Evolutionary conservation across 1,140 invertebrate species (phyloP).

Genomic region (Cyrtorhinus lividipennis): DNA sequence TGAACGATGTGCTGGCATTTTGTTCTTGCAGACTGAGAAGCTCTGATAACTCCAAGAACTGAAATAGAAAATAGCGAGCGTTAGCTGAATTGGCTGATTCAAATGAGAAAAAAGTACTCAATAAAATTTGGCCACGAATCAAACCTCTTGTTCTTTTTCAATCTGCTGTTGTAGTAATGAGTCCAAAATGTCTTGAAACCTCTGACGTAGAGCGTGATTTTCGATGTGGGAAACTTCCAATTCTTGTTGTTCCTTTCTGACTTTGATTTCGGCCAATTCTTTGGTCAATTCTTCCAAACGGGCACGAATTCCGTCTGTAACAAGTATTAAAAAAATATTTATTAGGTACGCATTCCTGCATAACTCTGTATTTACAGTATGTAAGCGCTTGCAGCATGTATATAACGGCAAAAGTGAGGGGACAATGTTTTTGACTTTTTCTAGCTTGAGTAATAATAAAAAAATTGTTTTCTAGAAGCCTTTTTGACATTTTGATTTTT

Average conservation of each 20-base stretch:
- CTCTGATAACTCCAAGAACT: constrained; percentile 15
- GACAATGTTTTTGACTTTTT: too few relatives aligned
- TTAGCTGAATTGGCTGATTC: not conserved
- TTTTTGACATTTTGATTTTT: too few relatives aligned
- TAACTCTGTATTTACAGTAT: too few relatives aligned
- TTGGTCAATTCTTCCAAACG: constrained; percentile 34
- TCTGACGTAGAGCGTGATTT: constrained; percentile 62
- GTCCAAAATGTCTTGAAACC: constrained; percentile 67
- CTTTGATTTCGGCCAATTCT: constrained; percentile 55
- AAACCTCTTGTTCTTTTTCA: constrained; percentile 62
- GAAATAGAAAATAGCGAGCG: constrained; percentile 1
- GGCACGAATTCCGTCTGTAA: constrained; percentile 25
- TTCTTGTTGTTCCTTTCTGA: constrained; percentile 58
- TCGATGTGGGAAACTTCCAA: constrained; percentile 71
- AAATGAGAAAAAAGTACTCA: not conserved
- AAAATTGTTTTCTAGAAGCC: too few relatives aligned
- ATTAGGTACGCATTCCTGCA: too few relatives aligned
- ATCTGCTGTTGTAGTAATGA: constrained; percentile 59
- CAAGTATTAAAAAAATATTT: not conserved
- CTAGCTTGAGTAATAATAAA: too few relatives aligned
- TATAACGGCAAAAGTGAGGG: too few relatives aligned
- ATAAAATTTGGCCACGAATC: not conserved
- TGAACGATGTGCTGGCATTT: not conserved
- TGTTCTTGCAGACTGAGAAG: not conserved
- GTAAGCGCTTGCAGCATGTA: too few relatives aligned